Base-by-base conservation (phyloP, 2,113 vertebrate genomes). In the Gnathonemus longibarbis region DNA sequence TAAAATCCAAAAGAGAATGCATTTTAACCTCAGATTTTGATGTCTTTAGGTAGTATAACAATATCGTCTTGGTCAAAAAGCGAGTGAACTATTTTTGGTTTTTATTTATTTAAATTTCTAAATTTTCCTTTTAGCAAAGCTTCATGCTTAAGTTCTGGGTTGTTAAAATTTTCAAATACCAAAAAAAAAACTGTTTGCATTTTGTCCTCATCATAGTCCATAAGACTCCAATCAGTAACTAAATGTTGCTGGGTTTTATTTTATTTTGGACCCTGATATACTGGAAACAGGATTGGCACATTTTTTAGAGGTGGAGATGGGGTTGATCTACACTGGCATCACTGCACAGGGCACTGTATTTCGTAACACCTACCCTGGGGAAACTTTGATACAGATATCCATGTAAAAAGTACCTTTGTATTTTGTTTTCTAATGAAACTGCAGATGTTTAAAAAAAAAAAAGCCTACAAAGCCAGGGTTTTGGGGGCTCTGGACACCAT, bases 11-110 rank as follows among this genome's bases (percentile, higher is more conserved):
- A 91, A 91, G 90, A 89, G 39, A 90, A 92, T 96, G 95, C 94
- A 95, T 97, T 96, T 97, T 95, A 97, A 97, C 94, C 94, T 96
- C 96, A 97, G 96, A 97, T 95, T 94, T 97, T 97, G 49, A 96
- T 96, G 96, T 98, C 96, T 97, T 96, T 97, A 95, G 95, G 94
- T 96, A 95, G 96, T 96, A 94, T 96, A 95, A 95, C 96, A 95
- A 95, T 95, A 96, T 95, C 94, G 96, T 98, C 96, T 97, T 97
- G 95, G 95, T 97, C 94, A 97, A 96, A 96, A 95, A 90, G 95
- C 96, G 96, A 97, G 95, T 96, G 93, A 91, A 94, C 95, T 95
- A 94, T 96, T 95, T 97, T 96, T 94, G 95, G 95, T 96, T 97
- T 93, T 94, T 90, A 91, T 96, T 96, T 96, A 91, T 93, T 96